Evolutionary conservation across 2,113 vertebrate genomes (phyloP).

Genomic region (Oxyura jamaicensis): DNA sequence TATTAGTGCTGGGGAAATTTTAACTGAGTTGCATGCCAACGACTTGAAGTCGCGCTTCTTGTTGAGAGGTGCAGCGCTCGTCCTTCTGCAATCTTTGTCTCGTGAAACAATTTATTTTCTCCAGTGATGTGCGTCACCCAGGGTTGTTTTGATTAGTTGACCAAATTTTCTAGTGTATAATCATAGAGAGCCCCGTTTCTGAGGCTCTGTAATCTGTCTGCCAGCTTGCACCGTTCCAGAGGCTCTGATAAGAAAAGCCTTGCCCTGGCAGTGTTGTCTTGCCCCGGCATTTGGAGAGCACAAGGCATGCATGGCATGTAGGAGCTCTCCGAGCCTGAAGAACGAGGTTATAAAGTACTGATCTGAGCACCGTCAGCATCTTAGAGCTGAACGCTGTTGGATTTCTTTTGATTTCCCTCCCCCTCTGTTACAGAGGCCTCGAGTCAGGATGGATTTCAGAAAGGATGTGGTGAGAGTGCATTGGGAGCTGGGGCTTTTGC

Average conservation of each 20-base stretch:
- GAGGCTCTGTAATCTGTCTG: background rate
- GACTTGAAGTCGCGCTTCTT: background rate
- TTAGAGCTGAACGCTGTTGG: background rate
- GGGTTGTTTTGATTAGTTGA: background rate
- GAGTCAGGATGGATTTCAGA: background rate
- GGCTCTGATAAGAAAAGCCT: background rate
- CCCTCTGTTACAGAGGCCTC: background rate
- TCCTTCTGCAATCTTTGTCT: background rate
- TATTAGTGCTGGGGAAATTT: background rate
- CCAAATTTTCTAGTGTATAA: background rate
- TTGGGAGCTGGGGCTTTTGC: background rate
- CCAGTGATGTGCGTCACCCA: accelerated
- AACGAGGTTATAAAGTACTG: background rate
- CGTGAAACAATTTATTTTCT: background rate
- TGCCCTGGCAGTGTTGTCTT: background rate
- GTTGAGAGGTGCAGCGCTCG: background rate
- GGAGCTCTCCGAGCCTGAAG: background rate
- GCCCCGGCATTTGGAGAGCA: background rate
- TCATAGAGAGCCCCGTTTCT: background rate
- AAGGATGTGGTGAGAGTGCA: background rate
- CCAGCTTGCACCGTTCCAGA: background rate
- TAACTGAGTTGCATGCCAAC: background rate
- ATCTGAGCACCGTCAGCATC: background rate
- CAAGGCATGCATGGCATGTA: background rate
- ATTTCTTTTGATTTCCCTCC: background rate